phyloP scores from a whole-genome alignment of 2,797 vertebrate species.

The Mus spretus region DNA sequence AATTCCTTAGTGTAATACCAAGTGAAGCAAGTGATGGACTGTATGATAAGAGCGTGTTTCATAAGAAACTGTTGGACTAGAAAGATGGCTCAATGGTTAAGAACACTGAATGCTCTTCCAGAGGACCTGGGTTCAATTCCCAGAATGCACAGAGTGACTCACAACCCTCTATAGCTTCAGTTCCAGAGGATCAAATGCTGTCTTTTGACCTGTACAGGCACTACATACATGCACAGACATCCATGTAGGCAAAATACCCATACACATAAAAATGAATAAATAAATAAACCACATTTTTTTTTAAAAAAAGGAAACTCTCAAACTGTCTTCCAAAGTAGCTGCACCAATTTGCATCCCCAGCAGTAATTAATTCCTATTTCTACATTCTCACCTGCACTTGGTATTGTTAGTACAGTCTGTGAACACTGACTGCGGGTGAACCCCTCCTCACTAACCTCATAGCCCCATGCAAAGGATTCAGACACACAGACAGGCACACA shows the following conservation, averaged over 20 bases:
- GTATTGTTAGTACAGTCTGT: neutral
- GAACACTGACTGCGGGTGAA: neutral
- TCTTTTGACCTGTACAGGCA: neutral
- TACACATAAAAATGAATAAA: neutral
- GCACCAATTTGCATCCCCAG: neutral
- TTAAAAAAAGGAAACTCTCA: neutral
- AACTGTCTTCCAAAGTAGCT: constrained; percentile 1
- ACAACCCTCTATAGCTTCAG: neutral
- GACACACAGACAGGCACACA: neutral
- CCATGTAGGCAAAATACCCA: neutral
- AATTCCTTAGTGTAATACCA: neutral
- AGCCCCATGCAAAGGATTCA: neutral
- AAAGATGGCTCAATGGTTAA: neutral
- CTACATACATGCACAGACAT: neutral
- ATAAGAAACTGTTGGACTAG: neutral
- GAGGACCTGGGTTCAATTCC: neutral
- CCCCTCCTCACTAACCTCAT: neutral
- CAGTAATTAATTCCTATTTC: neutral
- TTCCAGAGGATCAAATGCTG: neutral
- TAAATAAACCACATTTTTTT: neutral
- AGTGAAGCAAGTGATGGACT: neutral
- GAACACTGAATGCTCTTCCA: neutral
- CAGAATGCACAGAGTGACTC: neutral
- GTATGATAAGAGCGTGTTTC: neutral
- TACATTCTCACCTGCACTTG: neutral